Evolutionary conservation across 1,140 invertebrate species (phyloP).

Genomic region (Listronotus oregonensis): DNA sequence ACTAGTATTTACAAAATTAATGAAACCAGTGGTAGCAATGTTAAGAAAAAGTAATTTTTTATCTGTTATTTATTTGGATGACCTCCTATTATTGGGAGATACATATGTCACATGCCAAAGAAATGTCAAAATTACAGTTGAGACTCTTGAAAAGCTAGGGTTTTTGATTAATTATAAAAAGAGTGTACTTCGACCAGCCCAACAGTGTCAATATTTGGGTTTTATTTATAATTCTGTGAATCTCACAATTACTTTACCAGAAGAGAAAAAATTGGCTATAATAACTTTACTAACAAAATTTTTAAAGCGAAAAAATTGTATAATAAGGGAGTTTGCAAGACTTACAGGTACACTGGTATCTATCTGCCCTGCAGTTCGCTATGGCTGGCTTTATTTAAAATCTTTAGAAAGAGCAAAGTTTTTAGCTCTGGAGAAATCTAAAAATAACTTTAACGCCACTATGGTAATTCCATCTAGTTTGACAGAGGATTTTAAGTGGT

Average conservation of each 20-base stretch:
- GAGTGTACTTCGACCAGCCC: not conserved
- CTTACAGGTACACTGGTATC: slow-evolving; percentile 8
- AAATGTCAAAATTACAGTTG: not conserved
- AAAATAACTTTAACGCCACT: slow-evolving; percentile 1
- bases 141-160: slow-evolving; percentile 10
- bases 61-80: slow-evolving; percentile 22
- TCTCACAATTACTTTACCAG: not conserved
- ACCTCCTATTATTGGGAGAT: slow-evolving; percentile 13
- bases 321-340: slow-evolving; percentile 12
- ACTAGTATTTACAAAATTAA: slow-evolving; percentile 41
- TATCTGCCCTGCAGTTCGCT: slow-evolving; percentile 11
- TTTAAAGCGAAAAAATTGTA: not conserved
- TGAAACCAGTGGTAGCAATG: slow-evolving; percentile 16
- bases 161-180: slow-evolving; percentile 18
- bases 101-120: not conserved
- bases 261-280: slow-evolving; percentile 1
- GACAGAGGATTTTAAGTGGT: slow-evolving; percentile 10
- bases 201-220: slow-evolving; percentile 9
- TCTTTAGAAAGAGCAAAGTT: slow-evolving; percentile 6
- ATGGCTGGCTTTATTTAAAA: slow-evolving; percentile 15
- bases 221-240: slow-evolving; percentile 5
- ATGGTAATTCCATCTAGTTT: slow-evolving; percentile 4
- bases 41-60: slow-evolving; percentile 12
- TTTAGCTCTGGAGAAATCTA: slow-evolving; percentile 3
- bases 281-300: not conserved